A percentile compares a stretch with the other conserved stretches of the same genome.
phyloP scores from a whole-genome alignment of 2,797 vertebrate species.

The Lemur catta region DNA sequence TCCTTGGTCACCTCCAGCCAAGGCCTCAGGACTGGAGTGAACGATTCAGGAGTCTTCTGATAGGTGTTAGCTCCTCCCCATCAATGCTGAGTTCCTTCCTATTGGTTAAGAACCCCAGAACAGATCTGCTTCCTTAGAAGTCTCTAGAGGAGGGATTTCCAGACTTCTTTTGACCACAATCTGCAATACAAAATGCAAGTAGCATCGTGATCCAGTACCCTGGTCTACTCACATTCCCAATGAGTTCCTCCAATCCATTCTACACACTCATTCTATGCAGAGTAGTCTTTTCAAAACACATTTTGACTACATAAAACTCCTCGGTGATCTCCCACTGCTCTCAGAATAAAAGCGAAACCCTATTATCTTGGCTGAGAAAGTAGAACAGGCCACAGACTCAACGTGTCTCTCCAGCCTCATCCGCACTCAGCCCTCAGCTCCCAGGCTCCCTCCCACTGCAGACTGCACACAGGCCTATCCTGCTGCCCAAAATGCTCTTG shows the following conservation, averaged over 20 bases:
- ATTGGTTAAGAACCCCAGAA: neutral
- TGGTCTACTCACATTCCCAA: neutral
- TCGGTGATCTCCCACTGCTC: neutral
- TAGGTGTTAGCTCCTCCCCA: neutral
- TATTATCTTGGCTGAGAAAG: neutral
- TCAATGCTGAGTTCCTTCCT: neutral
- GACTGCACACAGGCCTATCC: neutral
- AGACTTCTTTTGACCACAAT: neutral
- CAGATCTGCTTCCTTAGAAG: neutral
- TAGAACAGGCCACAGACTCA: neutral
- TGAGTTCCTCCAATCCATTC: neutral
- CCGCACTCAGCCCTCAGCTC: neutral
- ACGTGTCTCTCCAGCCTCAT: rapidly evolving
- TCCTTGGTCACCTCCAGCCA: neutral
- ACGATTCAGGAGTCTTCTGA: neutral
- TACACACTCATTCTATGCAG: neutral
- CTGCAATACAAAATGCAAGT: neutral
- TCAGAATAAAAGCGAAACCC: neutral
- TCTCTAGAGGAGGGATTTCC: neutral
- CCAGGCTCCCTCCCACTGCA: neutral
- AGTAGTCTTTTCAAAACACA: neutral
- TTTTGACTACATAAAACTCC: neutral
- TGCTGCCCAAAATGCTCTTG: rapidly evolving
- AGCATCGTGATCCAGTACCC: neutral
- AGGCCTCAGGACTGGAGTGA: neutral